Conservation (phyloP, 2,888 invertebrate genomes). For the Linnaemya vulpina region DNA sequence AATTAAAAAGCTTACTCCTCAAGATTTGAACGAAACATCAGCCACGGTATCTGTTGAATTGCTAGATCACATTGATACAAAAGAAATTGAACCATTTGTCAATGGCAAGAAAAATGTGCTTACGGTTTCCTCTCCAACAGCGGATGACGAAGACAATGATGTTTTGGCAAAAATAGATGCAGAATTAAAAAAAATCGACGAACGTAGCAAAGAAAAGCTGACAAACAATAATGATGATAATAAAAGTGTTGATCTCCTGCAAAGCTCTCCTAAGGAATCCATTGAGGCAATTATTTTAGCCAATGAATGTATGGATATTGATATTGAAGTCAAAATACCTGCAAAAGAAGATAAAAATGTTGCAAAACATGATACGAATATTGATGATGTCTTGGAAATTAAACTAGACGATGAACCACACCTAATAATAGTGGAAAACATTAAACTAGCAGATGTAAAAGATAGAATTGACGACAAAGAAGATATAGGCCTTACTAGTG, state of each 20-base stretch:
- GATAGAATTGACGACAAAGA: slow-evolving; percentile 22
- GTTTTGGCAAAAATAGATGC: slow-evolving; percentile 73
- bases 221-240: neutral
- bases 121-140: neutral
- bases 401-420: slow-evolving; percentile 67
- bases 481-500: slow-evolving; percentile 14
- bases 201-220: slow-evolving; percentile 62
- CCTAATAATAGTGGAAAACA: slow-evolving; percentile 44
- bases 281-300: slow-evolving; percentile 24
- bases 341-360: slow-evolving; percentile 46
- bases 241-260: neutral
- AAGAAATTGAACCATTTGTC: neutral
- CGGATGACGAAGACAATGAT: slow-evolving; percentile 65
- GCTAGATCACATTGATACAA: neutral
- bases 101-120: slow-evolving; percentile 44
- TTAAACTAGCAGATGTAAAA: slow-evolving; percentile 53
- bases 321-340: slow-evolving; percentile 49
- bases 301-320: slow-evolving; percentile 41
- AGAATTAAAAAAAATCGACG: slow-evolving; percentile 68
- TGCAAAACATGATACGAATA: slow-evolving; percentile 34
- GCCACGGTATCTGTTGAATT: neutral
- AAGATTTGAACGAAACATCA: slow-evolving; percentile 20
- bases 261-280: slow-evolving; percentile 35
- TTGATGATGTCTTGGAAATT: slow-evolving; percentile 51
- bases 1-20: neutral